Evolutionary conservation across 2,113 vertebrate genomes (phyloP).

Genomic region (Sylvilagus bachmani): DNA sequence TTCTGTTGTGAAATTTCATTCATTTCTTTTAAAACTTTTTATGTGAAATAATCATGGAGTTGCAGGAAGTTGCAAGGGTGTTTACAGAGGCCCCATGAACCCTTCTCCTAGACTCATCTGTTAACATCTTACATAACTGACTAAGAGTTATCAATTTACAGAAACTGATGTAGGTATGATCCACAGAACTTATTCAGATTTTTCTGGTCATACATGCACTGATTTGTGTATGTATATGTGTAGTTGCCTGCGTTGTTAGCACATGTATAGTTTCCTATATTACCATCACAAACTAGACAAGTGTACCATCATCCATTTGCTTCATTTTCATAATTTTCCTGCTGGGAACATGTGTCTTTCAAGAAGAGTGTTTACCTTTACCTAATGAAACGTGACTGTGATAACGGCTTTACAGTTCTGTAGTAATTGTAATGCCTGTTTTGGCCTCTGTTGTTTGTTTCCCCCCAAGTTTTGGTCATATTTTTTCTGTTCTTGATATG

Average conservation of each 20-base stretch:
- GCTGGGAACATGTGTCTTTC: background rate
- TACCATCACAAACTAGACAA: background rate
- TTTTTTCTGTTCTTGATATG: conserved; percentile 29
- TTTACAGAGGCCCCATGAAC: background rate
- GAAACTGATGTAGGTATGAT: background rate
- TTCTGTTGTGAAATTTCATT: conserved; percentile 1
- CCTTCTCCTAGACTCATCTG: background rate
- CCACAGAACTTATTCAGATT: background rate
- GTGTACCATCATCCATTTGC: background rate
- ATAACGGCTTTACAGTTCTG: conserved; percentile 2
- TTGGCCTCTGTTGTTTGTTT: background rate
- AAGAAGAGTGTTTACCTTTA: background rate
- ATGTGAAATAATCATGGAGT: background rate
- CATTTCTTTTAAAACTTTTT: background rate
- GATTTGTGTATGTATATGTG: background rate
- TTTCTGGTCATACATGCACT: background rate
- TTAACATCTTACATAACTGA: background rate
- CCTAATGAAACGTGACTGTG: background rate
- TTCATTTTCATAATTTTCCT: background rate
- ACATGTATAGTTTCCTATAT: background rate
- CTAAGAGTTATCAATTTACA: background rate
- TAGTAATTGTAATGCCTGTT: conserved; percentile 3
- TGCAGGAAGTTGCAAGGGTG: background rate
- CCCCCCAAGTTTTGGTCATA: background rate
- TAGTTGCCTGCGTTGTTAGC: background rate